phyloP scores from a whole-genome alignment of 2,888 invertebrate genomes.

The Stenichneumon culpator region DNA sequence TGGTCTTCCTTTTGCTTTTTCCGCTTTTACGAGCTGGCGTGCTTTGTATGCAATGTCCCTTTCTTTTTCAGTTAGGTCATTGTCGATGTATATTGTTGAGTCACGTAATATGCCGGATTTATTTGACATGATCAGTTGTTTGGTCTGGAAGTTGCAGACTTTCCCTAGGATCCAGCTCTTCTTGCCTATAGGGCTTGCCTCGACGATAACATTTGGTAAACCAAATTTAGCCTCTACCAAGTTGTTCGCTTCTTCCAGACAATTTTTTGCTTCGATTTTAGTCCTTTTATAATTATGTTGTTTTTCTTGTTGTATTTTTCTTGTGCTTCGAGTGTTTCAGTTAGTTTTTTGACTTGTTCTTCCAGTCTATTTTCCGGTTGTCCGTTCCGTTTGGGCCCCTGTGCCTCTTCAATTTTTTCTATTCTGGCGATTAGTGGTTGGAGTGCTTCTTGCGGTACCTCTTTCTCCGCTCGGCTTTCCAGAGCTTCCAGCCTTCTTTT shows the following conservation, averaged over 20 bases:
- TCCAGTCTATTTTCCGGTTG: neutral
- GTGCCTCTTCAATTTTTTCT: slow-evolving; percentile 9
- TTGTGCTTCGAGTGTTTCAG: neutral
- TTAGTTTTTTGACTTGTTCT: slow-evolving; percentile 6
- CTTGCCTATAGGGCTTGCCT: neutral
- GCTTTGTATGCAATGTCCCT: slow-evolving; percentile 3
- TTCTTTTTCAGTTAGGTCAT: slow-evolving; percentile 10
- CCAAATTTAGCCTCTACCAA: slow-evolving; percentile 9
- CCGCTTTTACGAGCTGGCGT: neutral
- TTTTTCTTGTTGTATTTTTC: slow-evolving; percentile 24
- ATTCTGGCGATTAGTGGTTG: slow-evolving; percentile 2
- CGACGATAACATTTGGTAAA: neutral
- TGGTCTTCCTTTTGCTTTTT: slow-evolving; percentile 7
- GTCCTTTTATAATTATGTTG: slow-evolving; percentile 10
- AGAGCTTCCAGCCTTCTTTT: slow-evolving; percentile 10
- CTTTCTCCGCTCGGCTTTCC: slow-evolving; percentile 2
- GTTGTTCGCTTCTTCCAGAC: slow-evolving; percentile 11
- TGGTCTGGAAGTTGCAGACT: slow-evolving; percentile 20
- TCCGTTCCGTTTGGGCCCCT: neutral
- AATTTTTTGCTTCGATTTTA: slow-evolving; percentile 3
- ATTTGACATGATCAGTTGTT: slow-evolving; percentile 9
- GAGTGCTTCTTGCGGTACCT: neutral
- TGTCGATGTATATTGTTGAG: slow-evolving; percentile 16
- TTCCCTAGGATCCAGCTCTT: slow-evolving; percentile 15
- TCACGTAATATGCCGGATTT: neutral